Evolutionary conservation across 2,888 invertebrate genomes (phyloP).

Genomic region (Plebejus anna): DNA sequence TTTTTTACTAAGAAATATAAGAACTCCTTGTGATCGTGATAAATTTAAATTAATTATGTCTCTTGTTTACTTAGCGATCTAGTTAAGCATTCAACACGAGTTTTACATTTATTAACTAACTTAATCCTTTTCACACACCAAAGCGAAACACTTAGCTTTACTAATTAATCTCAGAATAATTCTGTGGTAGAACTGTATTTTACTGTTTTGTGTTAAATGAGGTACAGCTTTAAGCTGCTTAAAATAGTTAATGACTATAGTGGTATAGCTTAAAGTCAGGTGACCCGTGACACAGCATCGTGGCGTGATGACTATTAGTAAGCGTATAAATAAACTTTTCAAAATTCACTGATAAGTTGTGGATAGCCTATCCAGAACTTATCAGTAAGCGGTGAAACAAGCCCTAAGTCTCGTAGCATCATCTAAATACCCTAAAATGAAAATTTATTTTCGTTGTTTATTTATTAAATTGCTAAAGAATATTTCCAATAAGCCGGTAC

Average conservation of each 20-base stretch:
- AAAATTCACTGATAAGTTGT: too few relatives aligned
- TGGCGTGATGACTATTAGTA: too few relatives aligned
- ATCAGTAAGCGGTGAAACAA: too few relatives aligned
- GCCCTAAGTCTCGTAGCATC: too few relatives aligned
- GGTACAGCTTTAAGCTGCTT: not conserved
- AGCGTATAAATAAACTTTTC: too few relatives aligned
- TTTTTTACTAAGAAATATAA: not conserved
- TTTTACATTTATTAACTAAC: not conserved
- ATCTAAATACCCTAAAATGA: too few relatives aligned
- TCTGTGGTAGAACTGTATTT: not conserved
- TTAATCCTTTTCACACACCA: not conserved
- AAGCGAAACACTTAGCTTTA: not conserved
- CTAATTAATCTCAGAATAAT: not conserved
- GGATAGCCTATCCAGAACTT: too few relatives aligned
- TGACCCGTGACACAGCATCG: too few relatives aligned
- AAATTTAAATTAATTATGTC: constrained; percentile 15
- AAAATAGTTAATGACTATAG: too few relatives aligned
- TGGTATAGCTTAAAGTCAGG: too few relatives aligned
- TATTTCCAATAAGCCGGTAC: not conserved
- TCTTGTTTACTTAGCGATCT: not conserved
- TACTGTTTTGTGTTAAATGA: not conserved
- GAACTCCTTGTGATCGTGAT: not conserved
- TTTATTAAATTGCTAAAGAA: not conserved
- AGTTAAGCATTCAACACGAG: constrained; percentile 1
- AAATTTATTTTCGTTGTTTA: not conserved